These are phyloP conservation scores for Sceliomorpha sp. DNA, from an alignment of 2,888 invertebrate species.

Conservation along the genomic window DNA sequence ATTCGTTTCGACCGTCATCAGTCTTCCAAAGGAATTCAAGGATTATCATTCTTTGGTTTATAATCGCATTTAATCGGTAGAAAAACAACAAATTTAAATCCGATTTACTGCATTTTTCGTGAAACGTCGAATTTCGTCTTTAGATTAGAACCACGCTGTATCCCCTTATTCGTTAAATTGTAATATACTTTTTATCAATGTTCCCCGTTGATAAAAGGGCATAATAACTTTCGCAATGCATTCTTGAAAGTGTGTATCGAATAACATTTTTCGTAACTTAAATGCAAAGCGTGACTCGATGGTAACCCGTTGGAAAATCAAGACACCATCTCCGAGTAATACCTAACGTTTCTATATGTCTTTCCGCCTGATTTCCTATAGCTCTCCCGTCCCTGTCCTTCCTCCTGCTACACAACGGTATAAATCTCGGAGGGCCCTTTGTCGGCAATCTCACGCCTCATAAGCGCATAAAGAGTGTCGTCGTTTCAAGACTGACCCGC, in stretches of 20 bases:
- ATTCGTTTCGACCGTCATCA: no score
- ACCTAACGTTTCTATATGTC: conserved; percentile 3
- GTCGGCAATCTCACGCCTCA: conserved; percentile 15
- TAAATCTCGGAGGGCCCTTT: conserved; percentile 12
- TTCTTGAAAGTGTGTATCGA: conserved; percentile 11
- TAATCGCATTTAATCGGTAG: no score
- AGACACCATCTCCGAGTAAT: not conserved
- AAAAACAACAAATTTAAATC: no score
- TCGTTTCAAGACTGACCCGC: conserved; percentile 1
- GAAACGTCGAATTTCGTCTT: no score
- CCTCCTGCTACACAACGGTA: conserved; percentile 1
- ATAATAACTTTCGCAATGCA: no score
- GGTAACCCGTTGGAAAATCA: conserved; percentile 6
- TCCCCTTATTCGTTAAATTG: no score
- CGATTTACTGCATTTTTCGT: no score
- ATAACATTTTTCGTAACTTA: not conserved
- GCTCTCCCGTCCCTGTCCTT: not conserved
- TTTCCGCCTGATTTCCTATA: conserved; percentile 8
- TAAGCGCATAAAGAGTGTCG: conserved; percentile 11
- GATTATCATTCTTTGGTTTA: no score
- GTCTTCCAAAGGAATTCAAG: no score
- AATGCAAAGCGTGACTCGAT: conserved; percentile 15
- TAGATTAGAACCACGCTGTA: no score
- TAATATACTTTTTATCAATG: no score
- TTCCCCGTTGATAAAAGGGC: no score